Base-by-base conservation (phyloP, 1,140 invertebrate species). In the Triops cancriformis region DNA sequence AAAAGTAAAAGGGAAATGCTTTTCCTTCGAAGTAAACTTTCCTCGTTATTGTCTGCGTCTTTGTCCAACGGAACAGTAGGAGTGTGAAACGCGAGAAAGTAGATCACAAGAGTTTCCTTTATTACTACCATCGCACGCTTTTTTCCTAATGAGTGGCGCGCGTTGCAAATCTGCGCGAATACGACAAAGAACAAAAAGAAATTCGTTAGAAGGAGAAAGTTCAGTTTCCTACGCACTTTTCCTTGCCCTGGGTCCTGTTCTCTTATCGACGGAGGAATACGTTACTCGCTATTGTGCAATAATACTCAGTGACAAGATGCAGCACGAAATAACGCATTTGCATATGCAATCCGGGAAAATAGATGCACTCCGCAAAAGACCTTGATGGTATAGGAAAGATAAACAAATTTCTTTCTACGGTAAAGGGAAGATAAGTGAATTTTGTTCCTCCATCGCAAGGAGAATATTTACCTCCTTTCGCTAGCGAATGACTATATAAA, bases 311-410 rank as follows among this genome's bases (percentile, higher is more conserved):
- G 14, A 64, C 18, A n/a, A 18, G 18, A 23, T 6, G 51, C 10
- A 14, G 18, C 51, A 2, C 14, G 18, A 14, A 23, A 14, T 6
- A 64, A 64, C 9, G 51, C 5, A 23, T 23, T 64, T 64, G 23
- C 14, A 64, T 23, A 23, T 64, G 7, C 23, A 64, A 64, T 5
- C n/a, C 51, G 14, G 51, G 51, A 23, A 23, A 64, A 23, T 64
- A 64, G n/a, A 18, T 64, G 14, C 51, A 64, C 23, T 64, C 14
- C 51, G 51, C 51, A 14, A 4, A 6, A 64, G 23, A 45, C 51
- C 51, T 64, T 64, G 51, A 64, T 64, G 51, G 51, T 23, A n/a
- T 64, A 64, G 51, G 51, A 64, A 64, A 64, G 51, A 64, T 64
- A 64, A 64, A 6, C 51, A 23, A 64, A 64, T 12, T 11, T 0